phyloP scores from a whole-genome alignment of 2,113 vertebrate genomes.

The Petromus typicus region DNA sequence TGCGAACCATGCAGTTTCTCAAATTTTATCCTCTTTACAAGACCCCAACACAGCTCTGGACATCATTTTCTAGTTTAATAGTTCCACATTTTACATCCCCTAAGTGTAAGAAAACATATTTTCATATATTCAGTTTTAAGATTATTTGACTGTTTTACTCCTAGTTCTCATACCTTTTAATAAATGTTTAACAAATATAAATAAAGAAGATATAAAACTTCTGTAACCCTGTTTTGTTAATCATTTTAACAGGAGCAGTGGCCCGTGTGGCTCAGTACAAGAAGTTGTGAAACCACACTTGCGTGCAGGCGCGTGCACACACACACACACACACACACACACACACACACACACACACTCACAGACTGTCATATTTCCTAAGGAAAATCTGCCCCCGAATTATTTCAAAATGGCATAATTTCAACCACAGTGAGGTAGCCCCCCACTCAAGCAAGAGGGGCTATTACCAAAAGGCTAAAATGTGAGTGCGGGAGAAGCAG shows the following conservation, averaged over 20 bases:
- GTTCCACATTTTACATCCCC: neutral
- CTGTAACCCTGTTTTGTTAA: neutral
- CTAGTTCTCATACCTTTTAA: neutral
- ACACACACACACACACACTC: neutral
- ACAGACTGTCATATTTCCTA: neutral
- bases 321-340: neutral
- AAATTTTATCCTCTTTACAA: accelerated
- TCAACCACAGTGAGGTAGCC: neutral
- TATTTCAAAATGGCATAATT: neutral
- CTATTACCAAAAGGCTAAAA: neutral
- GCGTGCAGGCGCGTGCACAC: neutral
- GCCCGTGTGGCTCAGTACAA: neutral
- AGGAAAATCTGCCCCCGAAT: neutral
- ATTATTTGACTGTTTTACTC: neutral
- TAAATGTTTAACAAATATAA: neutral
- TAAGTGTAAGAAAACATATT: neutral
- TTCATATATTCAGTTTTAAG: neutral
- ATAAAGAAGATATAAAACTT: neutral
- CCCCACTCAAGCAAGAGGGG: neutral
- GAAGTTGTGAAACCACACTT: neutral
- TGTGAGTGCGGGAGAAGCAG: neutral
- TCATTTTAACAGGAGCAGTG: neutral
- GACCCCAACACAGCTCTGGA: accelerated
- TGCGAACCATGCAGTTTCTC: accelerated
- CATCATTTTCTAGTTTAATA: neutral